phyloP scores from a whole-genome alignment of 2,888 invertebrate species.

The Andrena marginata region DNA sequence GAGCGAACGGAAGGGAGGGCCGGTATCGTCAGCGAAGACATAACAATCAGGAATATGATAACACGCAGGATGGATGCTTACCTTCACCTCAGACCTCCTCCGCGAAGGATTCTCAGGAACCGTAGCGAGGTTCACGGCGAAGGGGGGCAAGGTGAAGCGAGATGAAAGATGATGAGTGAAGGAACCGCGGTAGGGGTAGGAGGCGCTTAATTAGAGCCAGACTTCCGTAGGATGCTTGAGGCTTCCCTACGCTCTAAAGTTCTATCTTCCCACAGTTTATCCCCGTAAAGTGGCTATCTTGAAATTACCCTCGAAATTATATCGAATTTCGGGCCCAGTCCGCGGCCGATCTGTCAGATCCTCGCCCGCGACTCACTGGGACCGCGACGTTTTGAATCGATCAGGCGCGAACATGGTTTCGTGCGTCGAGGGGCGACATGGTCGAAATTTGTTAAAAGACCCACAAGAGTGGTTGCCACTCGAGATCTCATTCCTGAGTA shows the following conservation, averaged over 20 bases:
- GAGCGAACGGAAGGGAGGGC: constrained; percentile 43
- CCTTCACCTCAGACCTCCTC: constrained; percentile 79
- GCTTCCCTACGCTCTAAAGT: constrained; percentile 82
- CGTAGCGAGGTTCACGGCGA: constrained; percentile 57
- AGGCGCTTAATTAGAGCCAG: constrained; percentile 85
- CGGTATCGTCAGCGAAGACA: constrained; percentile 77
- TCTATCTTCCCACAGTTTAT: constrained; percentile 82
- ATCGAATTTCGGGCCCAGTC: constrained; percentile 73
- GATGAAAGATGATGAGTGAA: constrained; percentile 84
- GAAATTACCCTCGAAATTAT: constrained; percentile 79
- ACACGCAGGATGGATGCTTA: constrained; percentile 81
- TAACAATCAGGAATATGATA: constrained; percentile 84
- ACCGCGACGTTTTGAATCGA: not conserved
- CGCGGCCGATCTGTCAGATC: constrained; percentile 19
- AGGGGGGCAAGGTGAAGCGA: constrained; percentile 57
- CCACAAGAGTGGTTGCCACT: no score
- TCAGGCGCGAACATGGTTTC: not conserved
- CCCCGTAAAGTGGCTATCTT: constrained; percentile 83
- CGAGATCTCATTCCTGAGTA: no score
- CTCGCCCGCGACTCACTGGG: not conserved
- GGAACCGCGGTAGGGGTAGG: constrained; percentile 75
- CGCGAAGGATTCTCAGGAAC: constrained; percentile 66
- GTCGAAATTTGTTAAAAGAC: not conserved
- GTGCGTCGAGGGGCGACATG: not conserved
- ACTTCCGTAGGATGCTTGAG: constrained; percentile 84